phyloP scores from a whole-genome alignment of 2,797 vertebrate species.

The Centropyge bicolor region DNA sequence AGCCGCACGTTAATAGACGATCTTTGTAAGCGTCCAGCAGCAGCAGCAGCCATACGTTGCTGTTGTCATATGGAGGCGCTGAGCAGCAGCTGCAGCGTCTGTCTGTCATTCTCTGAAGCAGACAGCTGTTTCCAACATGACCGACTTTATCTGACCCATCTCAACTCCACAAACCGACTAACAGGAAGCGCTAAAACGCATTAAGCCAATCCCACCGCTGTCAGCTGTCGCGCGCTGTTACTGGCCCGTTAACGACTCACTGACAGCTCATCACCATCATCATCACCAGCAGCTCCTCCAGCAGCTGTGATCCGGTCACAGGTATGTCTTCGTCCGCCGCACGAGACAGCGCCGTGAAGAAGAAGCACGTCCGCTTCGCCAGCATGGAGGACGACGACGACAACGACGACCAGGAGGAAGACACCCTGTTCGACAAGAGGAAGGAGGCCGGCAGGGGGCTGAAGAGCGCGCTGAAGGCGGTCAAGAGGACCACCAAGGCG shows the following conservation, averaged over 20 bases:
- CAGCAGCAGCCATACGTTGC: not conserved
- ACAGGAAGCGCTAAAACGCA: not conserved
- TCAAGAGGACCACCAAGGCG: slow-evolving; percentile 36
- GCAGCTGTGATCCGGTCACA: slow-evolving; percentile 7
- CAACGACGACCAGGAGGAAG: slow-evolving; percentile 81
- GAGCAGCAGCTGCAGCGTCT: not conserved
- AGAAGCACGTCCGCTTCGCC: slow-evolving; percentile 89
- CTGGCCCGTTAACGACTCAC: not conserved
- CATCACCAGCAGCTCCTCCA: not conserved
- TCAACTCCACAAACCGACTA: rapidly evolving
- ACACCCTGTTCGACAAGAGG: slow-evolving; percentile 84
- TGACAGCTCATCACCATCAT: not conserved
- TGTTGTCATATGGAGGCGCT: slow-evolving; percentile 10
- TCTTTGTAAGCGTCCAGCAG: slow-evolving; percentile 26
- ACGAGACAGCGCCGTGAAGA: slow-evolving; percentile 66
- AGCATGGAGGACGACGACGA: slow-evolving; percentile 78
- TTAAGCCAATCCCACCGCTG: not conserved
- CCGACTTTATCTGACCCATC: rapidly evolving
- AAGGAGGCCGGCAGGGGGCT: slow-evolving; percentile 66
- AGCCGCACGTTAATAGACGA: slow-evolving; percentile 15
- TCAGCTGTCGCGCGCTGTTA: too few species aligned
- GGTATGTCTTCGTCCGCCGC: slow-evolving; percentile 67
- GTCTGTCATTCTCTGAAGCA: not conserved
- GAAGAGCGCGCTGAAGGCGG: slow-evolving; percentile 76
- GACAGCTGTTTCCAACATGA: not conserved